A percentile compares a stretch with the other conserved stretches of the same genome.
Evolutionary conservation across 1,140 invertebrate genomes (phyloP).

Genomic region (Heliconius himera): DNA sequence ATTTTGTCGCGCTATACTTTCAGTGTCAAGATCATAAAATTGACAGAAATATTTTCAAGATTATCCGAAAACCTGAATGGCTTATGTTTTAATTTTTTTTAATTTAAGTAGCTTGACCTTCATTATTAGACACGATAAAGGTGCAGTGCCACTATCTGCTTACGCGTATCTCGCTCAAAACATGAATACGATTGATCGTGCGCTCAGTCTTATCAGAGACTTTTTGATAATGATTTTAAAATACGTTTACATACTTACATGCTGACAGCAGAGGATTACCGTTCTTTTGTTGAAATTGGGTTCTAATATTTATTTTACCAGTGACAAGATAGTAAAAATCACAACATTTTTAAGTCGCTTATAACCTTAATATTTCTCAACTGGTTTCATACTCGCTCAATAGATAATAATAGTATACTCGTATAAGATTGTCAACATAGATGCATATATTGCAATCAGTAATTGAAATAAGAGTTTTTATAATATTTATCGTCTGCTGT

Average conservation of each 20-base stretch:
- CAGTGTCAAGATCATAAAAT: constrained; percentile 18
- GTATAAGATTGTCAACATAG: background rate
- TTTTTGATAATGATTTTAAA: constrained; percentile 37
- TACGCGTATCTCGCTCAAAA: constrained; percentile 33
- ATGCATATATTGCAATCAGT: background rate
- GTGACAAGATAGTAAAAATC: constrained; percentile 25
- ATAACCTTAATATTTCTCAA: constrained; percentile 9
- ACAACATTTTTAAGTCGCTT: background rate
- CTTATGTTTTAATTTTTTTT: constrained; percentile 8
- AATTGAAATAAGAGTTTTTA: background rate
- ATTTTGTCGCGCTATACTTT: background rate
- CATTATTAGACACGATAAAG: constrained; percentile 26
- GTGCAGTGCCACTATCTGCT: constrained; percentile 29
- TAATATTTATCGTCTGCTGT: background rate
- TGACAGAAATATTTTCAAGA: constrained; percentile 19
- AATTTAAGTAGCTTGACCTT: constrained; percentile 31
- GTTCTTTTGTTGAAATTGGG: constrained; percentile 23
- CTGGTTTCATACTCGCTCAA: background rate
- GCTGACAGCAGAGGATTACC: constrained; percentile 31
- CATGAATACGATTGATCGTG: constrained; percentile 35
- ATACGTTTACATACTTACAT: constrained; percentile 35
- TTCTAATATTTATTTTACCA: constrained; percentile 29
- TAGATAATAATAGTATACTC: background rate
- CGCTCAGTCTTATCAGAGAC: constrained; percentile 30
- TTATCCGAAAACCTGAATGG: constrained; percentile 24